Base-by-base conservation (phyloP, 2,113 vertebrate species). In the Nycticorax nycticorax region DNA sequence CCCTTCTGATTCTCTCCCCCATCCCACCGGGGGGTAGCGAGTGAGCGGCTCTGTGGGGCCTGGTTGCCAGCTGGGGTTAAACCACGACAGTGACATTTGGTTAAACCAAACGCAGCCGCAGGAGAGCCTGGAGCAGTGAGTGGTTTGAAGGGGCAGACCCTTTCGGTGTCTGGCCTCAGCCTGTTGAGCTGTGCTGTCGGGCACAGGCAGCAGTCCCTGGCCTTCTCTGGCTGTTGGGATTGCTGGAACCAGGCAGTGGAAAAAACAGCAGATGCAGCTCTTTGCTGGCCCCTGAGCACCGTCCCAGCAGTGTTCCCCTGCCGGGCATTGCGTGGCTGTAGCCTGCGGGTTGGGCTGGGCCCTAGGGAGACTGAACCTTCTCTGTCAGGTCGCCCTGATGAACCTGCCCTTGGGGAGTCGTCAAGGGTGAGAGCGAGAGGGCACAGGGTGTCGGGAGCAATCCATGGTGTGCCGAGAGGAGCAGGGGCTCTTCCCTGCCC, bases 221-320 rank as follows among this genome's bases (percentile, higher is more conserved):
- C 35, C 59, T 86, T 13, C 63, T 56, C 74, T 53, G 28, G 37
- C 72, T 85, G 26, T 45, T 0, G 0, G 59, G 62, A 67, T 79
- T 63, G 47, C 75, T 93, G 93, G 90, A 90, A 50, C 28, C 24
- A 57, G 57, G 50, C 57, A 45, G 53, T 53, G 71, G 57, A 52
- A 59, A 69, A 71, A 77, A 2, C 15, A 50, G 72, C 30, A 67
- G n/a, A 57, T 37, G 56, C 52, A 62, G 64, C 26, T 87, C 45
- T 43, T 56, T 1, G 2, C 72, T 85, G 48, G 33, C 35, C 32
- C 20, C 43, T 0, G 0, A 12, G 35, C 8, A 15, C 2, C 3
- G 45, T 23, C 41, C 43, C 27, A 66, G 35, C 43, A 74, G 47
- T 1, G 2, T 52, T 60, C 11, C 52, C 32, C 52, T 37, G 32